Conservation (phyloP, 2,888 invertebrate genomes). For the Antheraea yamamai region DNA sequence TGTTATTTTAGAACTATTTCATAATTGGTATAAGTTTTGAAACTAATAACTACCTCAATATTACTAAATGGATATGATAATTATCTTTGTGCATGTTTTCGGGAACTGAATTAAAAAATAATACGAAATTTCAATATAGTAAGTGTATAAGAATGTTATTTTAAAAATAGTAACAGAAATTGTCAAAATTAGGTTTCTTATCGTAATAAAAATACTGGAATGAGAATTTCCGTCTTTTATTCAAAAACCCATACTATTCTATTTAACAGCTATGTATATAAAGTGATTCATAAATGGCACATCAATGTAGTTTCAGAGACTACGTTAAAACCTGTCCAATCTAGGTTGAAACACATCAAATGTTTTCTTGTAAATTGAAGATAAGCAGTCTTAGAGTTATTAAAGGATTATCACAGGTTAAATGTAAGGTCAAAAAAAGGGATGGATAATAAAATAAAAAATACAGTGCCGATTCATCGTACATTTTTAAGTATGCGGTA, state of each 20-base stretch:
- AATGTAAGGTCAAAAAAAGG: too few relatives aligned
- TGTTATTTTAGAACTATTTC: slow-evolving; percentile 76
- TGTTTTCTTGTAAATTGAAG: too few relatives aligned
- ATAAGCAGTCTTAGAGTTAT: too few relatives aligned
- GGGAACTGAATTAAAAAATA: slow-evolving; percentile 67
- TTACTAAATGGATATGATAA: slow-evolving; percentile 81
- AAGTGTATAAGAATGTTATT: slow-evolving; percentile 71
- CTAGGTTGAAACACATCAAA: too few relatives aligned
- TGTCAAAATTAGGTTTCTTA: slow-evolving; percentile 82
- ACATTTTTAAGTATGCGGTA: too few relatives aligned
- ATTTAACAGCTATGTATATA: background rate
- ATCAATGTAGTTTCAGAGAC: background rate
- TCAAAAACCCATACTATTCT: slow-evolving; percentile 20
- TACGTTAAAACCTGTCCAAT: too few relatives aligned
- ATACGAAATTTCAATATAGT: slow-evolving; percentile 72
- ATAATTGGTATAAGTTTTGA: slow-evolving; percentile 81
- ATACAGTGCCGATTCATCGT: too few relatives aligned
- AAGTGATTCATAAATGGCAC: background rate
- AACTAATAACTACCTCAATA: slow-evolving; percentile 83
- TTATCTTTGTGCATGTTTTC: slow-evolving; percentile 81
- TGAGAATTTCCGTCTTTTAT: slow-evolving; percentile 36
- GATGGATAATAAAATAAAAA: too few relatives aligned
- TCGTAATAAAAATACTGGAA: slow-evolving; percentile 77
- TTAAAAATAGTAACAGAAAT: slow-evolving; percentile 76
- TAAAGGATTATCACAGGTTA: too few relatives aligned